Evolutionary conservation across 2,113 vertebrate genomes (phyloP).

Genomic region (Solea senegalensis): DNA sequence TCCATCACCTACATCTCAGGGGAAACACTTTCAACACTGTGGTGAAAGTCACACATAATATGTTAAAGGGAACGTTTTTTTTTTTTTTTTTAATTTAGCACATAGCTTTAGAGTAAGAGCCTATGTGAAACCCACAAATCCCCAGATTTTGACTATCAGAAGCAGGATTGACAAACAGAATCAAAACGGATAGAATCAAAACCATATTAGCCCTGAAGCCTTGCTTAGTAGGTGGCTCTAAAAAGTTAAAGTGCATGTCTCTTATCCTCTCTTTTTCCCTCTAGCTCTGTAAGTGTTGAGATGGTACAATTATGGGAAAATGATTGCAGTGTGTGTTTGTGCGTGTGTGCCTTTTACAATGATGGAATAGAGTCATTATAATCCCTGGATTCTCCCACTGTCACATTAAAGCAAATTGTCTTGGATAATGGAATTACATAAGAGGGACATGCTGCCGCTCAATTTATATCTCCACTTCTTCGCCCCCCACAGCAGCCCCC

Average conservation of each 20-base stretch:
- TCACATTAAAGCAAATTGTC: slow-evolving; percentile 75
- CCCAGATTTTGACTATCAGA: not conserved
- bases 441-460: slow-evolving; percentile 64
- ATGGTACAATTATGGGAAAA: slow-evolving; percentile 42
- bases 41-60: slow-evolving; percentile 5
- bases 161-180: not conserved
- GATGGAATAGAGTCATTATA: slow-evolving; percentile 71
- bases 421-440: slow-evolving; percentile 78
- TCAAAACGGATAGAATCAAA: slow-evolving; percentile 1
- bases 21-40: not conserved
- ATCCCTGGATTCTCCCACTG: slow-evolving; percentile 69
- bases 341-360: slow-evolving; percentile 44
- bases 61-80: not conserved
- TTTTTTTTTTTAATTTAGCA: not conserved
- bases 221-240: not conserved
- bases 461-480: slow-evolving; percentile 57
- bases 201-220: not conserved
- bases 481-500: slow-evolving; percentile 35
- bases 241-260: slow-evolving; percentile 5
- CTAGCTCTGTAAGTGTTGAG: slow-evolving; percentile 3
- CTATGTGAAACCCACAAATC: slow-evolving; percentile 13
- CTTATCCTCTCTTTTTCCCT: not conserved
- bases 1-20: not conserved
- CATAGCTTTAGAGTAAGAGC: not conserved
- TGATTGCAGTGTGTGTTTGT: slow-evolving; percentile 38